Evolutionary conservation across 2,888 invertebrate genomes (phyloP), one percentile per base, ranked within the genome.

Genomic region (Ochropleura leucogaster): DNA sequence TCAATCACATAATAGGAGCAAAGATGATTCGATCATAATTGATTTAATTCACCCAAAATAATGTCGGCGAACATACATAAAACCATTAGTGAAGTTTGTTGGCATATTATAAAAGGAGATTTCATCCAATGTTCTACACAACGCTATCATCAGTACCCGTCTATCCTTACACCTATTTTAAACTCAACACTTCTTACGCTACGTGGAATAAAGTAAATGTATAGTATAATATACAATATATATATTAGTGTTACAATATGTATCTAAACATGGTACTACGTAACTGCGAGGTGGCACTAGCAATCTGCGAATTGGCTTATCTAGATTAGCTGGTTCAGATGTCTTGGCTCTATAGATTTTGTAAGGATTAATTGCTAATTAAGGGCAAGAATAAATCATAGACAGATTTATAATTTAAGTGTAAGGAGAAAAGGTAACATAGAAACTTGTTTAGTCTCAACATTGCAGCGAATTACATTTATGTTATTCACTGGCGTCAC

Each of bases 251-350:
- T 88, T 85, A 88, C 85, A 89, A 88, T 89, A 87, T 90, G 89
- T 89, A 85, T 85, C 91, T 93, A 93, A 88, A 89, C 87, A 92
- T 92, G 92, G 92, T 93, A 93, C 91, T 93, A 93, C 86, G 90
- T 90, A 91, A 92, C 91, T 95, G 95, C 95, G 95, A 95, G 95
- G 95, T 95, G 93, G 93, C 91, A 90, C 93, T 92, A 92, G 90
- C 92, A 92, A 92, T 90, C 91, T 93, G 93, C 92, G 82, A 89
- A 91, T 90, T 88, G 92, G 91, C 91, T 91, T 89, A 90, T 84
- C 88, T 90, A 90, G 73, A 72, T 68, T 60, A 68, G 74, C 74
- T 77, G 70, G 72, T 64, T 66, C 79, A 73, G 83, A 71, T 60
- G 59, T 59, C 18, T 55, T 55, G 8, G 53, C 7, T 62, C 55